These are phyloP conservation scores for Thymelicus sylvestris DNA, from an alignment of 2,888 invertebrate species.

Conservation along the genomic window DNA sequence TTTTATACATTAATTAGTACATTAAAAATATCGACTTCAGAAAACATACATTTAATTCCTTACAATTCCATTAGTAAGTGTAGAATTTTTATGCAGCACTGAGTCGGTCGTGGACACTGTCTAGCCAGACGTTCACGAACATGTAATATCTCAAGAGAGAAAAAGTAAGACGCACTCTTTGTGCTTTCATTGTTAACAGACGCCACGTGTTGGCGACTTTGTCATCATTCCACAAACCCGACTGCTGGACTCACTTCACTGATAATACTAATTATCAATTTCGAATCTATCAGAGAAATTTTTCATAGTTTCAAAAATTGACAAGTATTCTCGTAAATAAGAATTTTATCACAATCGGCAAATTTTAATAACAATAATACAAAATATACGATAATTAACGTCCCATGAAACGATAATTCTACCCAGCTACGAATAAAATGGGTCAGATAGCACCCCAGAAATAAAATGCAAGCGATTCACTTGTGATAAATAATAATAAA, in stretches of 20 bases:
- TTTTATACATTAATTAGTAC: neutral
- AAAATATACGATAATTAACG: slow-evolving; percentile 46
- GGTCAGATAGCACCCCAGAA: slow-evolving; percentile 43
- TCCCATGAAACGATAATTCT: slow-evolving; percentile 43
- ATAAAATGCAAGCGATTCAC: slow-evolving; percentile 42
- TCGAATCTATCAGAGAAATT: slow-evolving; percentile 79
- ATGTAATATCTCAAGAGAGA: slow-evolving; percentile 67
- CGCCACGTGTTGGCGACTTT: slow-evolving; percentile 57
- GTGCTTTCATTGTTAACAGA: slow-evolving; percentile 63
- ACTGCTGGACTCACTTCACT: slow-evolving; percentile 53
- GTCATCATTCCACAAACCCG: slow-evolving; percentile 58
- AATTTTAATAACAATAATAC: slow-evolving; percentile 46
- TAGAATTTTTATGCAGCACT: neutral
- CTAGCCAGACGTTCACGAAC: slow-evolving; percentile 46
- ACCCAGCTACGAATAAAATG: slow-evolving; percentile 34
- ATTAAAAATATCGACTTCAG: slow-evolving; percentile 6
- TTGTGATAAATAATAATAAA: slow-evolving; percentile 38
- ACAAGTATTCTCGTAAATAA: slow-evolving; percentile 38
- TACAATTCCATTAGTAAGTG: slow-evolving; percentile 9
- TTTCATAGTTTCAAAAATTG: slow-evolving; percentile 38
- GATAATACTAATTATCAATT: slow-evolving; percentile 77
- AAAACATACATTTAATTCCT: slow-evolving; percentile 12
- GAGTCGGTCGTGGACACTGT: neutral
- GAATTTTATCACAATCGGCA: slow-evolving; percentile 41
- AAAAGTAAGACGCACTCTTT: slow-evolving; percentile 68